Evolutionary conservation across 2,113 vertebrate species (phyloP).

Genomic region (Tyrannus savana): DNA sequence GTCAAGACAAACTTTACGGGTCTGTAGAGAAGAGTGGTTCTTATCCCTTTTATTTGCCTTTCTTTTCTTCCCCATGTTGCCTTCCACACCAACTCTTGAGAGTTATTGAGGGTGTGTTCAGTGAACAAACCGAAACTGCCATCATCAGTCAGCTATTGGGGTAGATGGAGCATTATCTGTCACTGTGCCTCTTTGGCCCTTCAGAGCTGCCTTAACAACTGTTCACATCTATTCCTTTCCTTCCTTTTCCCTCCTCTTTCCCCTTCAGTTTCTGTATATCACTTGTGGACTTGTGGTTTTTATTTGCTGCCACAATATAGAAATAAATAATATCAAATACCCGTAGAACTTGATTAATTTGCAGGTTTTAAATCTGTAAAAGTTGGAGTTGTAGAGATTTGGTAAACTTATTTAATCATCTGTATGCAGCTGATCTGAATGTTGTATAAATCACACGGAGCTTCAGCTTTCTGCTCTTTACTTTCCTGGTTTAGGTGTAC

Average conservation of each 20-base stretch:
- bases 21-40: background rate
- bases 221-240: background rate
- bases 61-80: background rate
- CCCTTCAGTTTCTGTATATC: background rate
- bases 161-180: background rate
- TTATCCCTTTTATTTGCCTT: background rate
- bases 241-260: background rate
- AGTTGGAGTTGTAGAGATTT: background rate
- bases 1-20: background rate
- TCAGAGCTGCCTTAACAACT: background rate
- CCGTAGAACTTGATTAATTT: background rate
- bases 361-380: background rate
- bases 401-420: background rate
- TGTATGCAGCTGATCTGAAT: background rate
- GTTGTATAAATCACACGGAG: background rate
- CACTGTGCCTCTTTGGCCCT: background rate
- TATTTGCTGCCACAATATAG: background rate
- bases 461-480: background rate
- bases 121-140: background rate
- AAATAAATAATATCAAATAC: background rate
- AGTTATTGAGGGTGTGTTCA: background rate
- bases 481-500: background rate
- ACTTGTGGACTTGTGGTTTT: background rate
- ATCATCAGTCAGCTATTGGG: background rate
- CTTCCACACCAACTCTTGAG: background rate